Percentiles rank a stretch among this genome's conserved stretches.
Evolutionary conservation across 2,113 vertebrate species (phyloP).

Genomic region (Channa argus): DNA sequence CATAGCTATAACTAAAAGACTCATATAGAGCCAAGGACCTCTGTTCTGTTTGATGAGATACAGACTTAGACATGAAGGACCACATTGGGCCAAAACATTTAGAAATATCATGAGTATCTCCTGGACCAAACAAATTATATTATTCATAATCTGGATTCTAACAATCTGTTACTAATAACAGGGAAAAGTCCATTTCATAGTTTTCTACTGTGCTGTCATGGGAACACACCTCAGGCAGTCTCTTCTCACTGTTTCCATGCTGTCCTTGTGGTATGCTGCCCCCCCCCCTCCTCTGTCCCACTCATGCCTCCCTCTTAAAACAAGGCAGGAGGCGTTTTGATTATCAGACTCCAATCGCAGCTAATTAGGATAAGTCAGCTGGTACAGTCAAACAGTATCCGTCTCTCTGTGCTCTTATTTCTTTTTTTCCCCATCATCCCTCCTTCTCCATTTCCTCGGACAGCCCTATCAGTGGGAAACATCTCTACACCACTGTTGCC

Average conservation of each 20-base stretch:
- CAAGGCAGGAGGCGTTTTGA: slow-evolving; percentile 71
- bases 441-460: slow-evolving; percentile 49
- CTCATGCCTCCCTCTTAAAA: slow-evolving; percentile 55
- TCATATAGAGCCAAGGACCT: background rate
- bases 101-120: too few species aligned
- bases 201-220: slow-evolving; percentile 39
- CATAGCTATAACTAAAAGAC: background rate
- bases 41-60: too few species aligned
- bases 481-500: slow-evolving; percentile 71
- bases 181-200: slow-evolving; percentile 49
- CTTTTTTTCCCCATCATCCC: slow-evolving; percentile 21
- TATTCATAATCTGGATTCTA: slow-evolving; percentile 51
- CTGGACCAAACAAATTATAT: background rate
- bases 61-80: too few species aligned
- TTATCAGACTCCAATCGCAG: slow-evolving; percentile 75
- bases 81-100: too few species aligned
- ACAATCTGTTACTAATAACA: slow-evolving; percentile 61
- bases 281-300: slow-evolving; percentile 18
- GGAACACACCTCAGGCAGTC: slow-evolving; percentile 45
- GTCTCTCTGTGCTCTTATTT: slow-evolving; percentile 28
- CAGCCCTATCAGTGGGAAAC: slow-evolving; percentile 68
- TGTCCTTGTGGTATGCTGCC: slow-evolving; percentile 51
- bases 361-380: slow-evolving; percentile 79
- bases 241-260: slow-evolving; percentile 31
- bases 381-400: slow-evolving; percentile 75